These are phyloP conservation scores for Pitangus sulphuratus DNA, from an alignment of 2,797 vertebrate species.

Conservation along the genomic window DNA sequence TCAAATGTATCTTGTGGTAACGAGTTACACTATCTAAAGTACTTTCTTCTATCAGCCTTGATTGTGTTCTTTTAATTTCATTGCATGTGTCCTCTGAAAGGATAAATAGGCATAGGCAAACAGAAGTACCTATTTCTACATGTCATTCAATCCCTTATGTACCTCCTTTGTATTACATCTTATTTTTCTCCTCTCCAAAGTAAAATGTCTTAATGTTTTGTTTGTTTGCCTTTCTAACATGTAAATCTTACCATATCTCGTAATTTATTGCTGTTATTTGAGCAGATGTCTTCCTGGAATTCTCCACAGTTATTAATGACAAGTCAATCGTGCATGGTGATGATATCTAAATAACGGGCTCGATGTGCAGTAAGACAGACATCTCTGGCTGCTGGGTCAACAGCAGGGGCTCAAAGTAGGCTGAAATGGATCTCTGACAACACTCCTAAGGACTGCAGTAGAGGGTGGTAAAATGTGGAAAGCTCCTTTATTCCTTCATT, in stretches of 20 bases:
- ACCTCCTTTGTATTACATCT: neutral
- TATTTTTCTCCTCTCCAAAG: slow-evolving; percentile 26
- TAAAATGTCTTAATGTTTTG: slow-evolving; percentile 9
- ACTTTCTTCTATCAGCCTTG: slow-evolving; percentile 1
- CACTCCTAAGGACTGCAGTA: neutral
- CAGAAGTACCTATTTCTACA: neutral
- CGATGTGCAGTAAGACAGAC: neutral
- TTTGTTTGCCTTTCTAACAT: slow-evolving; percentile 30
- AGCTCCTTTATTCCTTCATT: neutral
- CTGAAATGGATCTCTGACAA: neutral
- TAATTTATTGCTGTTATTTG: slow-evolving; percentile 11
- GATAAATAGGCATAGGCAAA: slow-evolving; percentile 3
- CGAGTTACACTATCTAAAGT: neutral
- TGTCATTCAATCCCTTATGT: neutral
- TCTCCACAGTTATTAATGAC: slow-evolving; percentile 8
- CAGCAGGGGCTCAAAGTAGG: neutral
- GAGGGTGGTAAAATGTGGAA: neutral
- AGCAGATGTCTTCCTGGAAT: slow-evolving; percentile 26
- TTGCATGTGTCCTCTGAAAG: neutral
- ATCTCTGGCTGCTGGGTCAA: neutral
- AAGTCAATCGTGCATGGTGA: neutral
- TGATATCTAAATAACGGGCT: neutral
- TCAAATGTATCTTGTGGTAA: neutral
- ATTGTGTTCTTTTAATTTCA: slow-evolving; percentile 38
- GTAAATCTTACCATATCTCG: neutral